phyloP scores from a whole-genome alignment of 2,888 invertebrate genomes.

The Punctoribates punctum region DNA sequence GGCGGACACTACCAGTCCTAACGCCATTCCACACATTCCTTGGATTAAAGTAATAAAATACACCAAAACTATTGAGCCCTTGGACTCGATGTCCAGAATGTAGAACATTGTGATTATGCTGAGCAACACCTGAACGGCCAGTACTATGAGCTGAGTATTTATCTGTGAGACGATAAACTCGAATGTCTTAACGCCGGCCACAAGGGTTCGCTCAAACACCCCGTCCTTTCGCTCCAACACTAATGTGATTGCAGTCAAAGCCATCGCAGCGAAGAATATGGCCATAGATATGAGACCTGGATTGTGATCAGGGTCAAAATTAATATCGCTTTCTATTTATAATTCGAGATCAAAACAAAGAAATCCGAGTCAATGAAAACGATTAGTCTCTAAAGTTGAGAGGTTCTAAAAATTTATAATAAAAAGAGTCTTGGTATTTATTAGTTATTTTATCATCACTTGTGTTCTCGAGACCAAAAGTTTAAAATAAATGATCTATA shows the following conservation, averaged over 20 bases:
- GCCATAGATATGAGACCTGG: constrained; percentile 56
- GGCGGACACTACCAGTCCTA: constrained; percentile 77
- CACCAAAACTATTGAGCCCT: constrained; percentile 80
- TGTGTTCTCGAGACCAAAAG: no score
- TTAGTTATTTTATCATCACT: no score
- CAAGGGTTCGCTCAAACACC: constrained; percentile 83
- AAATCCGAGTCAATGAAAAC: no score
- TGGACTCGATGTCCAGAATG: constrained; percentile 82
- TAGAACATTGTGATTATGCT: constrained; percentile 73
- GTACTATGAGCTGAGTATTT: constrained; percentile 87
- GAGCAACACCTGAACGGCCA: constrained; percentile 82
- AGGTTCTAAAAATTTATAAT: no score
- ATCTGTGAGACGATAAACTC: constrained; percentile 92
- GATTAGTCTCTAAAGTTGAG: no score
- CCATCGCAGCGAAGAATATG: constrained; percentile 94
- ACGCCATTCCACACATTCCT: constrained; percentile 92
- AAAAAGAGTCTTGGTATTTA: no score
- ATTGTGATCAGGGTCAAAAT: background rate
- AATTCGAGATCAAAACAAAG: no score
- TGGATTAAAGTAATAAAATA: constrained; percentile 79
- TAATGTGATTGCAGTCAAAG: constrained; percentile 82
- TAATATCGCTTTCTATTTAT: no score
- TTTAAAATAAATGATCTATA: no score
- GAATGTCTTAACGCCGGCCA: constrained; percentile 83
- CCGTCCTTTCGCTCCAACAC: constrained; percentile 88